Evolutionary conservation across 2,888 invertebrate species (phyloP).

Genomic region (Meliscaeva auricollis): DNA sequence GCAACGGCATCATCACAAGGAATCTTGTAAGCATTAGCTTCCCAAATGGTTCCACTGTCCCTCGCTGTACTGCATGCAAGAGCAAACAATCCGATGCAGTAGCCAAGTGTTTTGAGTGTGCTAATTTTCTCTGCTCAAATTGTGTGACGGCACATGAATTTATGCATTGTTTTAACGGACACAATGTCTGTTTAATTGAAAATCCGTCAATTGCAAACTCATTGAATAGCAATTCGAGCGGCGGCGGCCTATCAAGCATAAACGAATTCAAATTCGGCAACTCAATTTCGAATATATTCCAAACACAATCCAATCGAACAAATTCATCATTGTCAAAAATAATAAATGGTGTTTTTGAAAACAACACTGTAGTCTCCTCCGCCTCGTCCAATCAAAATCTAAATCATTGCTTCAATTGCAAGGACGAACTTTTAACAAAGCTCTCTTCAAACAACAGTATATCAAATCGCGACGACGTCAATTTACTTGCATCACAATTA

Average conservation of each 20-base stretch:
- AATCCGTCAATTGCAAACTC: conserved; percentile 79
- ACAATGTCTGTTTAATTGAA: conserved; percentile 89
- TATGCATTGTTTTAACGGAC: conserved; percentile 99
- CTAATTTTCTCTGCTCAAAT: conserved; percentile 97
- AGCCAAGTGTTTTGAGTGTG: conserved; percentile 98
- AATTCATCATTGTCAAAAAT: conserved; percentile 67
- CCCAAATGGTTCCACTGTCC: conserved; percentile 84
- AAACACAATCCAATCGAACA: conserved; percentile 68
- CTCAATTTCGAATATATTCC: conserved; percentile 82
- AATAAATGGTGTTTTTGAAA: conserved; percentile 65
- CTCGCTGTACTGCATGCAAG: conserved; percentile 97
- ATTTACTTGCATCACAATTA: conserved; percentile 63
- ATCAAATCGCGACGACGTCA: conserved; percentile 64
- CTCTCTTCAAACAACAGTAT: conserved; percentile 45
- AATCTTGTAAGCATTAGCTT: conserved; percentile 83
- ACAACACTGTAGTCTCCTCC: conserved; percentile 33
- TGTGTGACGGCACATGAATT: conserved; percentile 99
- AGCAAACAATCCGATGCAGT: conserved; percentile 97
- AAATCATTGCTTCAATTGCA: conserved; percentile 69
- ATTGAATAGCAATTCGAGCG: conserved; percentile 74
- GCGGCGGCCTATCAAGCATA: conserved; percentile 77
- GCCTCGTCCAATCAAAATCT: conserved; percentile 42
- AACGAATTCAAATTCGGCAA: conserved; percentile 82
- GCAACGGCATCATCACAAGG: conserved; percentile 76
- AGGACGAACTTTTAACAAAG: conserved; percentile 67